Base-by-base conservation (phyloP, 2,113 vertebrate species). In the Leptobrachium ailaonicum region DNA sequence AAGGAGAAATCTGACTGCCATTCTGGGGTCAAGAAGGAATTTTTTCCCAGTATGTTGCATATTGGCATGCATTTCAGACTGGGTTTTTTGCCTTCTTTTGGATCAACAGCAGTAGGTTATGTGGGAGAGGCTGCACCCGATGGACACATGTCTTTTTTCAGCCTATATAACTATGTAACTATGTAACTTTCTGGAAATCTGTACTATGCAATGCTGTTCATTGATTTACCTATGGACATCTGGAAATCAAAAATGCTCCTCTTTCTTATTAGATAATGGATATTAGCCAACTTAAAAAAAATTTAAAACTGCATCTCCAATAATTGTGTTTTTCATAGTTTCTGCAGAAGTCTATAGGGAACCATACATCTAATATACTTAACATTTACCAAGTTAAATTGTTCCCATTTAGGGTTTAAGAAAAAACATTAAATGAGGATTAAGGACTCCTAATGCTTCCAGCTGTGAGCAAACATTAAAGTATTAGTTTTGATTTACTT, bases 231-330 rank as follows among this genome's bases (percentile, higher is more conserved):
- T 6, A 11, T 53, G 45, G 40, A 41, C 75, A 76, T 76, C 63
- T 76, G 75, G 63, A 42, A 76, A 76, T 41, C 64, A 76, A 54
- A 62, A 76, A n/a, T 11, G 8, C 32, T 76, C 9, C 40, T 73
- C 66, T 67, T 66, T 41, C 60, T 66, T 66, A 2, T 66, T 76
- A 12, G 64, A 76, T 76, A 67, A 76, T 76, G 75, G 43, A 76
- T 67, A 6, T 67, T 4, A 75, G 44, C 62, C 60, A 67, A 11
- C 10, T 45, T 63, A 66, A 76, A 42, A 6, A 67, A 42, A 67
- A 76, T 42, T 76, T 76, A 67, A 67, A 67, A 41, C 41, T 47
- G 6, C 42, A 56, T 20, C 45, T 67, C 73, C 9, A 13, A 40
- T 66, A 8, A 14, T 66, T 40, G n/a, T 66, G 75, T 76, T 53